Base-by-base conservation (phyloP, 2,888 invertebrate species). In the Lasiommata megera region DNA sequence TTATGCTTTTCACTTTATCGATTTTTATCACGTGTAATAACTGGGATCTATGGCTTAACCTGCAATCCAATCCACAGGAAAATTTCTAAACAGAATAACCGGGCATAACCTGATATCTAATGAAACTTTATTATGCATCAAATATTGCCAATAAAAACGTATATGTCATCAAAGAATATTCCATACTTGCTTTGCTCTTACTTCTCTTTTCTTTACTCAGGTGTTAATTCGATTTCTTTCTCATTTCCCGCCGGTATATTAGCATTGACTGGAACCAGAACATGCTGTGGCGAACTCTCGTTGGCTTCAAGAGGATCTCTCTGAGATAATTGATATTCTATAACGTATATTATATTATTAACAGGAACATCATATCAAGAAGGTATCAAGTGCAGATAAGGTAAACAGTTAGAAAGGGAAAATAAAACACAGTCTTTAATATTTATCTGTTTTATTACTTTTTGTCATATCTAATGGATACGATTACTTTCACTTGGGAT, bases 81-180 rank as follows among this genome's bases (percentile, higher is more conserved):
- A n/a, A n/a, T n/a, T n/a, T n/a, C n/a, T n/a, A n/a, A n/a, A n/a
- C n/a, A n/a, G n/a, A n/a, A n/a, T n/a, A n/a, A n/a, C n/a, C n/a
- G n/a, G n/a, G n/a, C n/a, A n/a, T n/a, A n/a, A n/a, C n/a, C n/a
- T n/a, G n/a, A n/a, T n/a, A n/a, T n/a, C n/a, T n/a, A n/a, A n/a
- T n/a, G n/a, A n/a, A n/a, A n/a, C n/a, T n/a, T n/a, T n/a, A n/a
- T n/a, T n/a, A n/a, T n/a, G n/a, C n/a, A n/a, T n/a, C n/a, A n/a
- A n/a, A n/a, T n/a, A n/a, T n/a, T n/a, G n/a, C n/a, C n/a, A n/a
- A n/a, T n/a, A n/a, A n/a, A n/a, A n/a, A n/a, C n/a, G n/a, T n/a
- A n/a, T n/a, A n/a, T n/a, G n/a, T 99, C 98, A 71, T 98, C 98
- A 80, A 94, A 99, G 77, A 94, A 97, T 61, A 99, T 94, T 0